Evolutionary conservation across 2,888 invertebrate genomes (phyloP).

Genomic region (Andrena fulva): DNA sequence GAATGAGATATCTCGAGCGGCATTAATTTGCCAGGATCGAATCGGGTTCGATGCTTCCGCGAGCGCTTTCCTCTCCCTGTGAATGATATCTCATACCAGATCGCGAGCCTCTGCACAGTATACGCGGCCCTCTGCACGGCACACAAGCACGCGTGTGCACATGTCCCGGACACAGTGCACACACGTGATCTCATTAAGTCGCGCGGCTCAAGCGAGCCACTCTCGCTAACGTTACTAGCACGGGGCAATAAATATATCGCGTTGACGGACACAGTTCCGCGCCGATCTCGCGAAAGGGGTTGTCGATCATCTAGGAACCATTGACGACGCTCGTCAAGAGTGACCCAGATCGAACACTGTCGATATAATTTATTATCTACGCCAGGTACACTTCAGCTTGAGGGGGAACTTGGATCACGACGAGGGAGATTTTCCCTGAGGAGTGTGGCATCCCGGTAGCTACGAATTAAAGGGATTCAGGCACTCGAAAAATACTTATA

Average conservation of each 20-base stretch:
- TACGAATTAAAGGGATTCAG: no score
- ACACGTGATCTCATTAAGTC: constrained; percentile 71
- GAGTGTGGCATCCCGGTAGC: background rate
- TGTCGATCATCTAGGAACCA: constrained; percentile 44
- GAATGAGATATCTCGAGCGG: constrained; percentile 73
- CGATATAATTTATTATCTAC: constrained; percentile 47
- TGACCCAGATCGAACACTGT: constrained; percentile 22
- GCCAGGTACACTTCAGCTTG: background rate
- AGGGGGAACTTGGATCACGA: background rate
- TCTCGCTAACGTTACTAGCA: constrained; percentile 21
- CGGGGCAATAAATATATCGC: constrained; percentile 66
- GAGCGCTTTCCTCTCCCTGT: constrained; percentile 62
- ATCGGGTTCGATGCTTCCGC: constrained; percentile 72
- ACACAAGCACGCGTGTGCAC: constrained; percentile 34
- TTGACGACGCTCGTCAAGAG: constrained; percentile 3
- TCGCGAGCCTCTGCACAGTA: constrained; percentile 44
- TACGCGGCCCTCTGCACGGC: constrained; percentile 17
- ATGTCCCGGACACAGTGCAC: constrained; percentile 7
- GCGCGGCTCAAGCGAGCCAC: constrained; percentile 13
- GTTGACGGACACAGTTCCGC: constrained; percentile 56
- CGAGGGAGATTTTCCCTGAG: background rate
- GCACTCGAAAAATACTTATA: no score
- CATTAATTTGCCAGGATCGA: constrained; percentile 79
- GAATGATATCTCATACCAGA: constrained; percentile 76
- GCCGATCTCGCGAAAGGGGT: constrained; percentile 41